A percentile compares a stretch with the other conserved stretches of the same genome.
These are phyloP conservation scores for Oxyura jamaicensis DNA, from an alignment of 2,113 vertebrate species.

Conservation along the genomic window DNA sequence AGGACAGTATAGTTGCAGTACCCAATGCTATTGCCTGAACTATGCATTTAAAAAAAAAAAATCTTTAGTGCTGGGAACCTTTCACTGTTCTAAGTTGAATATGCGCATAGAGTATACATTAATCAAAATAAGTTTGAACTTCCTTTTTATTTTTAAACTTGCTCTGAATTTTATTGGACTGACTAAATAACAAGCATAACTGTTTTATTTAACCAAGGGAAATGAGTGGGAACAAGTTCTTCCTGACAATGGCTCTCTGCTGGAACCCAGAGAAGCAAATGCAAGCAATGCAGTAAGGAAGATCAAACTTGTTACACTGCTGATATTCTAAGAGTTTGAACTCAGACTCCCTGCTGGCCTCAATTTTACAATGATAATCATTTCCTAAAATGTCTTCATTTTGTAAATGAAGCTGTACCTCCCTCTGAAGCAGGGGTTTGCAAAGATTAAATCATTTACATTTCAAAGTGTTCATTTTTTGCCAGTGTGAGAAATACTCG, in stretches of 20 bases:
- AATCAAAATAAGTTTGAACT: slow-evolving; percentile 26
- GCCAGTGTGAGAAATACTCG: slow-evolving; percentile 66
- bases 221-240: slow-evolving; percentile 62
- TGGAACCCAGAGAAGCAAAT: slow-evolving; percentile 63
- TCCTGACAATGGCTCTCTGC: slow-evolving; percentile 67
- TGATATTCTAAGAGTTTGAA: slow-evolving; percentile 41
- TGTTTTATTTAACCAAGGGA: slow-evolving; percentile 62
- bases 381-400: slow-evolving; percentile 75
- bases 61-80: neutral
- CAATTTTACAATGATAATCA: slow-evolving; percentile 62
- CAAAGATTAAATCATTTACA: slow-evolving; percentile 75
- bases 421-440: slow-evolving; percentile 66
- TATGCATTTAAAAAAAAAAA: neutral
- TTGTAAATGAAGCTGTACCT: slow-evolving; percentile 68
- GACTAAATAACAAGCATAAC: slow-evolving; percentile 49
- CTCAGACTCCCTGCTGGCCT: slow-evolving; percentile 35
- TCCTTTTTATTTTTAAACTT: slow-evolving; percentile 38
- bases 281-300: slow-evolving; percentile 28
- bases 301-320: slow-evolving; percentile 39
- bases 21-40: neutral
- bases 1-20: neutral
- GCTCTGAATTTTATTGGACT: slow-evolving; percentile 17
- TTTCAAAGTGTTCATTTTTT: slow-evolving; percentile 74
- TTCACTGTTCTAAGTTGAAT: neutral
- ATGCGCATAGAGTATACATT: neutral